phyloP scores from a whole-genome alignment of 2,888 invertebrate genomes.

The Standfussiana lucernea region DNA sequence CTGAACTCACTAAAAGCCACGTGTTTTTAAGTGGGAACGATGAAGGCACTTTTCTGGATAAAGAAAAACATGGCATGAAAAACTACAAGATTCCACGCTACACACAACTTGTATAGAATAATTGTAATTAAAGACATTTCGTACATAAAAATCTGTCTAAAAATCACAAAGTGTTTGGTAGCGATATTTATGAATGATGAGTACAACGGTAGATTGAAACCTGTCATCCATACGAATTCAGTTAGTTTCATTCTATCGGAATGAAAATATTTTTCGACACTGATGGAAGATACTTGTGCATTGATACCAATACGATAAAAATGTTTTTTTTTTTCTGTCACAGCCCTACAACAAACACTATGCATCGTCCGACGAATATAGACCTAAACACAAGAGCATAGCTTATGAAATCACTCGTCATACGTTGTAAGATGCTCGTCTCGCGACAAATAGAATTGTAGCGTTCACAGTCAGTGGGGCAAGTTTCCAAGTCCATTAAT shows the following conservation, averaged over 20 bases:
- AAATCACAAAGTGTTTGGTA: background rate
- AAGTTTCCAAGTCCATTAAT: conserved; percentile 91
- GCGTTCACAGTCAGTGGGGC: conserved; percentile 89
- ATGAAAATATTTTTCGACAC: background rate
- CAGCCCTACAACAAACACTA: conserved; percentile 58
- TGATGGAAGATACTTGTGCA: background rate
- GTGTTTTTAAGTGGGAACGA: background rate
- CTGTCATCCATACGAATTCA: background rate
- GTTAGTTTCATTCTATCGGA: background rate
- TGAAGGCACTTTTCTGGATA: background rate
- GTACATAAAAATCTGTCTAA: background rate
- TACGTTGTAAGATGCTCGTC: conserved; percentile 76
- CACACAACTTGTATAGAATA: too few relatives aligned
- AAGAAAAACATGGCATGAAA: background rate
- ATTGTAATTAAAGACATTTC: background rate
- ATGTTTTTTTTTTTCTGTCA: conserved; percentile 32
- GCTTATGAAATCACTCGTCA: conserved; percentile 76
- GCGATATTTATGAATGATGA: background rate
- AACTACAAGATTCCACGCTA: background rate
- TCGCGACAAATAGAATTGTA: conserved; percentile 85
- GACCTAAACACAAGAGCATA: conserved; percentile 74
- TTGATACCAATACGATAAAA: conserved; percentile 3
- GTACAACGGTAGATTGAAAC: background rate
- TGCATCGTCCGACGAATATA: conserved; percentile 69
- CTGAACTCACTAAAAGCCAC: background rate